phyloP scores from a whole-genome alignment of 2,113 vertebrate genomes.

The Poicephalus gulielmi region DNA sequence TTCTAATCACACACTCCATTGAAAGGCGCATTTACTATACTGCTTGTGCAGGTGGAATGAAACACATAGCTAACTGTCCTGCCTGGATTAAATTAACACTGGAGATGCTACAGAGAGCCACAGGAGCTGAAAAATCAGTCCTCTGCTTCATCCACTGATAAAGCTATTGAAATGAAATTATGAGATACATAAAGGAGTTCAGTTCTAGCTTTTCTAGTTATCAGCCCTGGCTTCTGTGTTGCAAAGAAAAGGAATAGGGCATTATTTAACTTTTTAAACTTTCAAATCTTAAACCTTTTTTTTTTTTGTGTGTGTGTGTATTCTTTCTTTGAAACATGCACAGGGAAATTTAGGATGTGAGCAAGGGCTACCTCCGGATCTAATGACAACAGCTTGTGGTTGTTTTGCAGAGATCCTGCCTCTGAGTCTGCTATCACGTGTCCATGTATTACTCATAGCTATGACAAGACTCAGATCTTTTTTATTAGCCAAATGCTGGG shows the following conservation, averaged over 20 bases:
- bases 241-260: not conserved
- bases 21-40: not conserved
- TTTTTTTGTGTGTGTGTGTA: not conserved
- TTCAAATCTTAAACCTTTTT: not conserved
- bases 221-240: not conserved
- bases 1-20: not conserved
- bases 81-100: not conserved
- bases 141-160: not conserved
- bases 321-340: not conserved
- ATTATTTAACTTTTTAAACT: not conserved
- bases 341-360: not conserved
- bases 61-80: not conserved
- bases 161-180: not conserved
- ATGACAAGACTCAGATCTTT: not conserved
- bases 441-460: not conserved
- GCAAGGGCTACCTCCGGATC: slow-evolving; percentile 36
- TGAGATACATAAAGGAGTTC: not conserved
- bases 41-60: not conserved
- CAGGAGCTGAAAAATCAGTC: not conserved
- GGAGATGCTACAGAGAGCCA: not conserved
- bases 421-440: not conserved
- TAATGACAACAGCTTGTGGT: slow-evolving; percentile 48
- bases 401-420: slow-evolving; percentile 45
- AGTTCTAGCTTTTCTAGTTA: not conserved
- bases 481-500: slow-evolving; percentile 23